Percentiles rank a stretch among this genome's conserved stretches.
Conservation (phyloP, 2,888 invertebrate species). For the Bedellia somnulentella region DNA sequence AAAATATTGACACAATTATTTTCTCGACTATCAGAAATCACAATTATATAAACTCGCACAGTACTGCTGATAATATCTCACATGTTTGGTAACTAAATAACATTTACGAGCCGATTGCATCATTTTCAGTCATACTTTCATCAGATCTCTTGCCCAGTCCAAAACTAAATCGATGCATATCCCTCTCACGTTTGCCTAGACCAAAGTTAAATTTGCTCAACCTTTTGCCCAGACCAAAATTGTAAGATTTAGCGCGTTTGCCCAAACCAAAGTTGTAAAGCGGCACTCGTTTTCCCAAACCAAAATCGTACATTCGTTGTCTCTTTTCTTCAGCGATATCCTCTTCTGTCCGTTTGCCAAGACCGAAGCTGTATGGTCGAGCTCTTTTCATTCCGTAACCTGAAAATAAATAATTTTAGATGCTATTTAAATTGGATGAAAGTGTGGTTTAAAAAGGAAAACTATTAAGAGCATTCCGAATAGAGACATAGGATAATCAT, state of each 20-base stretch:
- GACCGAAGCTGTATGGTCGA: slow-evolving; percentile 42
- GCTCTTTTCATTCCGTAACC: slow-evolving; percentile 10
- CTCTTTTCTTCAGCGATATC: slow-evolving; percentile 16
- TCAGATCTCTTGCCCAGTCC: slow-evolving; percentile 58
- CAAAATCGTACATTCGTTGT: slow-evolving; percentile 31
- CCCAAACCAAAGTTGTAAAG: slow-evolving; percentile 30
- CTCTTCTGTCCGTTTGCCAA: slow-evolving; percentile 40
- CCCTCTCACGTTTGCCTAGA: slow-evolving; percentile 56
- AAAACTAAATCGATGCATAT: slow-evolving; percentile 54
- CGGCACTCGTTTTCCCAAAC: slow-evolving; percentile 44
- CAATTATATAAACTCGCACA: too few species aligned
- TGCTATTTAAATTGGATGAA: too few species aligned
- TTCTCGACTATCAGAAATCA: too few species aligned
- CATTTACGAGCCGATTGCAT: too few species aligned
- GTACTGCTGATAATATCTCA: too few species aligned
- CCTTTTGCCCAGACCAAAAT: slow-evolving; percentile 49
- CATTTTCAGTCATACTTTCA: too few species aligned
- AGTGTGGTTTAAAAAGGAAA: too few species aligned
- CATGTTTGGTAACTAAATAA: too few species aligned
- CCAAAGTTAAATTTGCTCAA: slow-evolving; percentile 58
- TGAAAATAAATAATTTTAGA: slow-evolving; percentile 12
- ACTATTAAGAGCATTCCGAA: too few species aligned
- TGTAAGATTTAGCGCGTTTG: slow-evolving; percentile 32
- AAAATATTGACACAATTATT: too few species aligned
- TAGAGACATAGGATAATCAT: too few species aligned